Conservation (phyloP, 1,140 invertebrate genomes). For the Drosophila eugracilis region DNA sequence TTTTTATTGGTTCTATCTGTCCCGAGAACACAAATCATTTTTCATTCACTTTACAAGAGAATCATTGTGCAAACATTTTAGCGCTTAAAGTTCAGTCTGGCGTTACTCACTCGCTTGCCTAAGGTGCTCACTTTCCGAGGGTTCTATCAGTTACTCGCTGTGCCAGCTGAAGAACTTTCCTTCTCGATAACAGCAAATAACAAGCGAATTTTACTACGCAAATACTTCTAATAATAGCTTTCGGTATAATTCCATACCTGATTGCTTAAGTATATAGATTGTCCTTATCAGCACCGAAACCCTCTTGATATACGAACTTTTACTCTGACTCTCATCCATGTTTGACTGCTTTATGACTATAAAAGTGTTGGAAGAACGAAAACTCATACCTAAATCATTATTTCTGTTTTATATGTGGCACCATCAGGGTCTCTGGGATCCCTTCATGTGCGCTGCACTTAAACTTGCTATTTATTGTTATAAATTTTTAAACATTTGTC, state of each 20-base stretch:
- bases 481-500: conserved; percentile 44
- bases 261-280: neutral
- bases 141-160: conserved; percentile 10
- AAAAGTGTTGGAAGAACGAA: neutral
- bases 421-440: neutral
- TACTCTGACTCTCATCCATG: too few species aligned
- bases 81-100: conserved; percentile 29
- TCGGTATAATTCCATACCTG: conserved; percentile 10
- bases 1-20: conserved; percentile 10
- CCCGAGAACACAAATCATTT: conserved; percentile 30
- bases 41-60: conserved; percentile 31
- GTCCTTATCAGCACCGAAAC: neutral
- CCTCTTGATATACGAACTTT: neutral
- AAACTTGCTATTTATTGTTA: conserved; percentile 46
- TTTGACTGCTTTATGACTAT: too few species aligned
- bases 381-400: too few species aligned
- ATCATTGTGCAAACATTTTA: conserved; percentile 53
- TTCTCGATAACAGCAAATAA: conserved; percentile 1
- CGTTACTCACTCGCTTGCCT: conserved; percentile 5
- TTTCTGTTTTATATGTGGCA: neutral
- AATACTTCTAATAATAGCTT: conserved; percentile 6
- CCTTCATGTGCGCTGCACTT: conserved; percentile 24
- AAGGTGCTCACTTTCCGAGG: neutral
- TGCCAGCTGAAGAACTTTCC: neutral
- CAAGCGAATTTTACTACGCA: neutral